Conservation (phyloP, 2,113 vertebrate species). For the Pao palembangensis region DNA sequence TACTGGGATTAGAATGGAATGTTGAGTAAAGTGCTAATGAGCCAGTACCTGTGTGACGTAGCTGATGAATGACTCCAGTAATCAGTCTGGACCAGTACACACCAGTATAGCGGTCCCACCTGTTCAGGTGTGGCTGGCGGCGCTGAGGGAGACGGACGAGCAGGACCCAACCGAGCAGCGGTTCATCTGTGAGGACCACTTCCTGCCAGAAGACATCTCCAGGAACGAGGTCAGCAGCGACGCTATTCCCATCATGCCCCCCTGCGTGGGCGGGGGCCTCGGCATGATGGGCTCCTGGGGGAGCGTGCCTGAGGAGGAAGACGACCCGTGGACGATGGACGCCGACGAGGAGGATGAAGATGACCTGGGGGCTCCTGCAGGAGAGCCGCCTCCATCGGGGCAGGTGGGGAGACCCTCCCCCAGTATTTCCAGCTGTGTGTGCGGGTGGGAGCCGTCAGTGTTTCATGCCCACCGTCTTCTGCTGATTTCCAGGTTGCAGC, state of each 20-base stretch:
- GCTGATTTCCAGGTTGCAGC: conserved; percentile 4
- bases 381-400: neutral
- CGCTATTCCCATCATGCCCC: conserved; percentile 74
- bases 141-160: conserved; percentile 66
- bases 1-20: too few species aligned
- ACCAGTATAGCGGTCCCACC: neutral
- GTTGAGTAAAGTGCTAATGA: too few species aligned
- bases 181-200: conserved; percentile 76
- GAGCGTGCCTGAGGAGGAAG: neutral
- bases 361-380: neutral
- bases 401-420: neutral
- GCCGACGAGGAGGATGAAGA: neutral
- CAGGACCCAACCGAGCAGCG: conserved; percentile 40
- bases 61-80: too few species aligned
- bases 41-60: too few species aligned
- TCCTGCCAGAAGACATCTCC: conserved; percentile 70
- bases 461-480: too few species aligned
- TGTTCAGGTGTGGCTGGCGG: conserved; percentile 72
- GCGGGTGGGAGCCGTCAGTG: too few species aligned
- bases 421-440: neutral
- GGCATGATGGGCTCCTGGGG: conserved; percentile 5
- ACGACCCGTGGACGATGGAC: neutral
- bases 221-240: conserved; percentile 49
- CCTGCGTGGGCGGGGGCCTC: conserved; percentile 52
- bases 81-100: neutral